Evolutionary conservation across 2,797 vertebrate genomes (phyloP), one percentile per base, ranked within the genome.

Genomic region (Enoplosus armatus): DNA sequence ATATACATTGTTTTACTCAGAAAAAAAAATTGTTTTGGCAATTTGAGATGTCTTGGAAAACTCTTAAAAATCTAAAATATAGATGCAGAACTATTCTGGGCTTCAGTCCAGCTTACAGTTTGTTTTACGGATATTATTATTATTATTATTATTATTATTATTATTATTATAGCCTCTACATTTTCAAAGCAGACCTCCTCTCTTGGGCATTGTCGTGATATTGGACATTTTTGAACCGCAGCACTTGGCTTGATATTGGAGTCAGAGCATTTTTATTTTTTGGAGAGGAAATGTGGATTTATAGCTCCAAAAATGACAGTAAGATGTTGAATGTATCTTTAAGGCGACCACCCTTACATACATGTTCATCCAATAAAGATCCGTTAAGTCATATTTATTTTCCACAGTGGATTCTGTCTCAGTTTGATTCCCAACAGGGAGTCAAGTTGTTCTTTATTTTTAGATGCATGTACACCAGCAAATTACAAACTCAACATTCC

Each of bases 351-450:
- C 92, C 93, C 83, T 93, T 85, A 90, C 94, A 93, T 94, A 92
- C 95, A 93, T 95, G 93, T 96, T 95, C 94, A 94, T 94, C 91
- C 93, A 95, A 95, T 96, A 96, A 96, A 96, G 94, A 94, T 94
- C 94, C 92, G 83, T 95, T 93, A 93, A 95, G 93, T 93, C 93
- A 85, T 82, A 82, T 77, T 82, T 82, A 80, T 75, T 88, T 83
- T 77, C 68, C 76, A 69, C 83, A 84, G 62, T 89, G 88, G 81
- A 77, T 92, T 92, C 79, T 94, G 89, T 91, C 82, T 93, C 84
- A 59, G 61, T 82, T 80, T 71, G 68, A 75, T 27, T 79, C 82
- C 66, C 74, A 61, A 26, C 79, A 66, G 77, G 78, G 79, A 84
- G 79, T 80, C 85, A 26, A 71, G 27, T 47, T 79, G n/a, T 27